A percentile compares a stretch with the other conserved stretches of the same genome.
Evolutionary conservation across 1,140 invertebrate species (phyloP).

Genomic region (Tetramorium simillimum): DNA sequence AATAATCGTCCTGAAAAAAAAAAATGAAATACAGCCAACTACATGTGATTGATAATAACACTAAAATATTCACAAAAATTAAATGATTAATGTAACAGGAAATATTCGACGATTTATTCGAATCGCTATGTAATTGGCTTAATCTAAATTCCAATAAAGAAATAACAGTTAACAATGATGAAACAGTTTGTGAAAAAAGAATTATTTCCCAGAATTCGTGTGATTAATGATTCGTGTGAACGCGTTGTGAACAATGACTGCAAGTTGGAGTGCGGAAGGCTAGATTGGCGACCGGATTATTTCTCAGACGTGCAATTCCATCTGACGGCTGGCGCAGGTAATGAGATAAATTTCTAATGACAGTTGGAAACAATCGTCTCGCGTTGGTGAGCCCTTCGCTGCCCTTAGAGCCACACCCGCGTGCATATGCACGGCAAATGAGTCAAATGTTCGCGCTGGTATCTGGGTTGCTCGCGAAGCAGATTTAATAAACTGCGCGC

Average conservation of each 20-base stretch:
- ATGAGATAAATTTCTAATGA: conserved; percentile 68
- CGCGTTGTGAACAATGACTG: neutral
- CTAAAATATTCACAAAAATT: neutral
- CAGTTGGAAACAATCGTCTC: conserved; percentile 51
- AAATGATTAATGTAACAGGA: neutral
- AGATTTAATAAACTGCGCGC: conserved; percentile 64
- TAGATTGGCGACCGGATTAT: neutral
- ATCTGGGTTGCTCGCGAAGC: conserved; percentile 57
- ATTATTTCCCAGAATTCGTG: neutral
- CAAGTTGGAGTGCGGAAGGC: neutral
- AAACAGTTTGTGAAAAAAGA: neutral
- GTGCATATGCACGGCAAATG: neutral
- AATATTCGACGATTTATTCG: neutral
- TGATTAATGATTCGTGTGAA: conserved; percentile 17
- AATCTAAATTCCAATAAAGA: neutral
- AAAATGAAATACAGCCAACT: neutral
- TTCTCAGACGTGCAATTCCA: conserved; percentile 20
- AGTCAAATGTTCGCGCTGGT: conserved; percentile 48
- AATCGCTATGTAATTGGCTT: neutral
- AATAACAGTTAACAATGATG: neutral
- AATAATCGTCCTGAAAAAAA: neutral
- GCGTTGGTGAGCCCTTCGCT: conserved; percentile 39
- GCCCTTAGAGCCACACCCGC: conserved; percentile 42
- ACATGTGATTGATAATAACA: neutral
- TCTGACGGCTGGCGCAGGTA: conserved; percentile 32